Evolutionary conservation across 2,113 vertebrate genomes (phyloP).

Genomic region (Ophiodon elongatus): DNA sequence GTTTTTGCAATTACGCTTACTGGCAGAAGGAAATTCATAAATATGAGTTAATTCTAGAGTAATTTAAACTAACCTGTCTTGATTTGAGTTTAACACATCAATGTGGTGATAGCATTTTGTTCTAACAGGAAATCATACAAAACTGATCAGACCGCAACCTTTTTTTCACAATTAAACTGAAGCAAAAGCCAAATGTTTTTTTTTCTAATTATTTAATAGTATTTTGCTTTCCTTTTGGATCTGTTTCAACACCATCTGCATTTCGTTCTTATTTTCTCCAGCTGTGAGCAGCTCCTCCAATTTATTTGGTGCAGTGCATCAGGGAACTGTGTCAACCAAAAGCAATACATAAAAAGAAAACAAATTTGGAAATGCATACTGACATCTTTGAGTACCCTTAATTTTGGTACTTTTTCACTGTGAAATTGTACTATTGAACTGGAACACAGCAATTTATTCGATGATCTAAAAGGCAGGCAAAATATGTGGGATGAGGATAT

Average conservation of each 20-base stretch:
- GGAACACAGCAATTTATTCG: neutral
- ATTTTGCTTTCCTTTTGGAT: neutral
- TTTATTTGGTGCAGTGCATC: neutral
- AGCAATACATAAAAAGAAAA: conserved; percentile 7
- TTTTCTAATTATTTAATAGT: neutral
- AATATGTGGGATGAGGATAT: neutral
- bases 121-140: neutral
- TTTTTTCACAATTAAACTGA: neutral
- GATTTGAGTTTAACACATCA: neutral
- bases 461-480: neutral
- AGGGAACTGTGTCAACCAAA: neutral
- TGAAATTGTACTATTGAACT: neutral
- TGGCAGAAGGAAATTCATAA: neutral
- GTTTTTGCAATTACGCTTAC: neutral
- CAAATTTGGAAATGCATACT: neutral
- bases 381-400: neutral
- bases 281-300: conserved; percentile 4
- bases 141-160: neutral
- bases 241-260: conserved; percentile 25
- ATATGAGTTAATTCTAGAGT: neutral
- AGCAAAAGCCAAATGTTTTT: neutral
- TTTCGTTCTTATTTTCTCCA: conserved; percentile 4
- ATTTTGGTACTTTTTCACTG: neutral
- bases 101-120: neutral
- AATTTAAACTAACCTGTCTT: neutral